Conservation (phyloP, 2,888 invertebrate species). For the Harmothoe impar region DNA sequence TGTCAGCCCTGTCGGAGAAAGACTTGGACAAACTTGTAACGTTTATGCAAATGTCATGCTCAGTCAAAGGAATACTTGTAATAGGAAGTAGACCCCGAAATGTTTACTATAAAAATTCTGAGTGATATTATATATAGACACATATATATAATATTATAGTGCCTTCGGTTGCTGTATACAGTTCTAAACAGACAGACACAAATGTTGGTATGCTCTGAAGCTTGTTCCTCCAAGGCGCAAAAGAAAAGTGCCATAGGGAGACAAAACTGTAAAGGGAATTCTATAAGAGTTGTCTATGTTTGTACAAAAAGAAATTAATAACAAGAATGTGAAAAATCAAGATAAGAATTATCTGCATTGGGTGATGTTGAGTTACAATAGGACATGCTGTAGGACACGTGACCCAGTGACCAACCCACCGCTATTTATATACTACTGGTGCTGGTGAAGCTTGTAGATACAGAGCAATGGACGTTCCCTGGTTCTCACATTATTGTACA, state of each 20-base stretch:
- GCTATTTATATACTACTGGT: conserved; percentile 37
- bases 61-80: conserved; percentile 41
- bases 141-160: conserved; percentile 43
- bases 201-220: conserved; percentile 39
- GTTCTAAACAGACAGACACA: background rate
- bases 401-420: background rate
- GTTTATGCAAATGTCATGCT: conserved; percentile 47
- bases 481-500: background rate
- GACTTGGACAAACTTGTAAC: conserved; percentile 42
- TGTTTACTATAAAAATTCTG: conserved; percentile 49
- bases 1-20: background rate
- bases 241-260: background rate
- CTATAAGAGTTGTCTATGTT: background rate
- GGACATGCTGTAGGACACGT: background rate
- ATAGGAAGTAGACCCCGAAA: conserved; percentile 23
- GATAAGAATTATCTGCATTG: conserved; percentile 12
- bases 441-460: conserved; percentile 21
- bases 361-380: conserved; percentile 18
- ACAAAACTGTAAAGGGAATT: background rate
- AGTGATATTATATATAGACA: conserved; percentile 32
- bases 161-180: conserved; percentile 49
- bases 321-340: background rate
- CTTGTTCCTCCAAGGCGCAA: background rate
- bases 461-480: background rate
- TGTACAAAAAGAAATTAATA: conserved; percentile 13